phyloP scores from a whole-genome alignment of 2,113 vertebrate species.

The Prietella phreatophila region DNA sequence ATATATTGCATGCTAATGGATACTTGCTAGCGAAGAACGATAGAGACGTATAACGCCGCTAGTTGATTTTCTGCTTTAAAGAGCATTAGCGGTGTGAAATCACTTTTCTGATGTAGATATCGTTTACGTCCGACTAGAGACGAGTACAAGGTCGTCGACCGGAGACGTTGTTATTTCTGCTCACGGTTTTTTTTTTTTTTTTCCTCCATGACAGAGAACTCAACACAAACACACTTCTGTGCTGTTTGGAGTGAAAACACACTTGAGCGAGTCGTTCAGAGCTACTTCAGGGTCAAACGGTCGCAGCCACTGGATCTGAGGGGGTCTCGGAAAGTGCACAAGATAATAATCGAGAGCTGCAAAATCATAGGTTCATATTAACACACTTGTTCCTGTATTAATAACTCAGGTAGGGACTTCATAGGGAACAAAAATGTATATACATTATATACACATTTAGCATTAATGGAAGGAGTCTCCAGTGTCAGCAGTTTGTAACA shows the following conservation, averaged over 20 bases:
- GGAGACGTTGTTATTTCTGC: slow-evolving; percentile 31
- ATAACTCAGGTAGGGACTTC: neutral
- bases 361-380: neutral
- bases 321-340: neutral
- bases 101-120: neutral
- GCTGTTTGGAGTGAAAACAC: slow-evolving; percentile 34
- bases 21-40: neutral
- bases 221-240: slow-evolving; percentile 13
- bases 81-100: neutral
- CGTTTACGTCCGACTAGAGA: neutral
- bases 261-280: neutral
- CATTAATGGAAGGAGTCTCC: neutral
- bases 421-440: neutral
- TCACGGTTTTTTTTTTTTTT: too few relatives aligned
- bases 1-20: neutral
- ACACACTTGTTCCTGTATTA: too few relatives aligned
- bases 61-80: neutral
- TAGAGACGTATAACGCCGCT: neutral
- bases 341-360: neutral
- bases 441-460: too few relatives aligned
- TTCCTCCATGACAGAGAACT: neutral
- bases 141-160: neutral
- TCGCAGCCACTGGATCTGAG: neutral
- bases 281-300: slow-evolving; percentile 23
- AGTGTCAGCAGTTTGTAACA: neutral